These are phyloP conservation scores for Regulus satrapa DNA, from an alignment of 2,113 vertebrate species.

Conservation along the genomic window DNA sequence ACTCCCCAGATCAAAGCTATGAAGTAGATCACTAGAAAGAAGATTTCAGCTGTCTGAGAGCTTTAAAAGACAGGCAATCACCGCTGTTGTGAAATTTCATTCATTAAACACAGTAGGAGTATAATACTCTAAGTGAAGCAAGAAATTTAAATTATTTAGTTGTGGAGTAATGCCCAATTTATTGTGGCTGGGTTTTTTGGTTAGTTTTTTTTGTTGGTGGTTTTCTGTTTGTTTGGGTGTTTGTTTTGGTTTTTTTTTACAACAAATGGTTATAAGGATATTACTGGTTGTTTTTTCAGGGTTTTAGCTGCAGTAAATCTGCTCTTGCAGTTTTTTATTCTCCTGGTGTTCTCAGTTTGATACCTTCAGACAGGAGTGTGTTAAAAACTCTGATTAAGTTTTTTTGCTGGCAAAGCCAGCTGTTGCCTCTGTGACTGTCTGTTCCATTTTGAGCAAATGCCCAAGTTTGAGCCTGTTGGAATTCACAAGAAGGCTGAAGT, in stretches of 20 bases:
- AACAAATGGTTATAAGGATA: background rate
- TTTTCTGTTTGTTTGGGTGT: no score
- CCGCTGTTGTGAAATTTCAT: background rate
- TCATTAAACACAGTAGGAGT: background rate
- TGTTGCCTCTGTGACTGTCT: background rate
- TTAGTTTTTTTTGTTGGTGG: background rate
- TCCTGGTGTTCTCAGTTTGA: background rate
- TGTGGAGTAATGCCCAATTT: background rate
- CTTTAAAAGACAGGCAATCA: background rate
- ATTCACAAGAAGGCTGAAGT: background rate
- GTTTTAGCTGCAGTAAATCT: background rate
- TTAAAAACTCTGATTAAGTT: background rate
- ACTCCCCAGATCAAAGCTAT: background rate
- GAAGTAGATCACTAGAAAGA: background rate
- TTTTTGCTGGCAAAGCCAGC: background rate
- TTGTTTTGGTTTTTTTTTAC: no score
- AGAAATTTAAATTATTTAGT: background rate
- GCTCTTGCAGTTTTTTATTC: background rate
- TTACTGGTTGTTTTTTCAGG: background rate
- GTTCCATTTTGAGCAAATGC: background rate
- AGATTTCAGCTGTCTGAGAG: background rate
- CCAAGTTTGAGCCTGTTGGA: background rate
- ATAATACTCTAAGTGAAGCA: background rate
- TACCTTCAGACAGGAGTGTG: background rate
- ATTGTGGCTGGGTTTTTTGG: background rate